Conservation (phyloP, 2,797 vertebrate species). For the Lepilemur septentrionalis region DNA sequence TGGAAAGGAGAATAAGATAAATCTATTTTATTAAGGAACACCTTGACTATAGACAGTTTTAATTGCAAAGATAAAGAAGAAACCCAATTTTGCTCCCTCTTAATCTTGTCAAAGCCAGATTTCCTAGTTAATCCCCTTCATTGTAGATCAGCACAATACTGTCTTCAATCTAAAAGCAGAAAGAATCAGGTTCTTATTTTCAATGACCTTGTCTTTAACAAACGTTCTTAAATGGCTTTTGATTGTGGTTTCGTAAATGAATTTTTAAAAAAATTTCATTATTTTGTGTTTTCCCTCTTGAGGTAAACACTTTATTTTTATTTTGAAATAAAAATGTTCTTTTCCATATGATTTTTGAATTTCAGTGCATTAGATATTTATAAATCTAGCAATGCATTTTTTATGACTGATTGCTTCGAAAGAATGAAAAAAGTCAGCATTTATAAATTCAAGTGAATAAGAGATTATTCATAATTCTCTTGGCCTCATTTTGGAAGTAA, state of each 20-base stretch:
- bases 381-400: not conserved
- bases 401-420: not conserved
- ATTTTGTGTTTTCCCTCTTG: not conserved
- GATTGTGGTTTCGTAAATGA: not conserved
- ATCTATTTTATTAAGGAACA: constrained; percentile 48
- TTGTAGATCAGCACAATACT: not conserved
- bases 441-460: not conserved
- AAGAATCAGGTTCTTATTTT: not conserved
- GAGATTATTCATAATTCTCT: not conserved
- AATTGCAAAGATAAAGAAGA: constrained; percentile 44
- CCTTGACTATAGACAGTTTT: not conserved
- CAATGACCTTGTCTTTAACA: constrained; percentile 40
- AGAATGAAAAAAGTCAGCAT: not conserved
- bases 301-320: not conserved
- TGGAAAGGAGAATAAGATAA: not conserved
- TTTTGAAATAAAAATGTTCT: not conserved
- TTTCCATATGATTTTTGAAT: not conserved
- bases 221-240: not conserved
- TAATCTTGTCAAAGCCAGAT: constrained; percentile 36
- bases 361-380: not conserved
- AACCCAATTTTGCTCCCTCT: not conserved
- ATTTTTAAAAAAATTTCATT: not conserved
- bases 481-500: not conserved
- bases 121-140: not conserved
- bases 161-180: not conserved